These are phyloP conservation scores for Hemaris fuciformis DNA, from an alignment of 2,888 invertebrate genomes.

Conservation along the genomic window DNA sequence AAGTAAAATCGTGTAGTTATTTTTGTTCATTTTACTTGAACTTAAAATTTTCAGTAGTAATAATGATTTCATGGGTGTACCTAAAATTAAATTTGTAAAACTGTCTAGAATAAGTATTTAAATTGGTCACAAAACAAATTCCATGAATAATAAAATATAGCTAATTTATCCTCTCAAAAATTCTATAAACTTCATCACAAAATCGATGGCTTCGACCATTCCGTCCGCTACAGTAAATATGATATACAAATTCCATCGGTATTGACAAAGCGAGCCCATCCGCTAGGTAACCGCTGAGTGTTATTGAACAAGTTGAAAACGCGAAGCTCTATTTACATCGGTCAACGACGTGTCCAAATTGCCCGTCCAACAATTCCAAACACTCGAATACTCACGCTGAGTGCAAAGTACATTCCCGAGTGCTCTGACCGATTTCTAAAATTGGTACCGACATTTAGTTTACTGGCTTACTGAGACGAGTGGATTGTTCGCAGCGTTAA, in stretches of 20 bases:
- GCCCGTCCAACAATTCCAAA: slow-evolving; percentile 12
- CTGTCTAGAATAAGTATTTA: too few species aligned
- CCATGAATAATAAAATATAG: too few species aligned
- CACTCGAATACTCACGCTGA: slow-evolving; percentile 18
- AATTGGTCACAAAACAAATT: too few species aligned
- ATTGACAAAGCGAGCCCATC: not conserved
- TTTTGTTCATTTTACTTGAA: too few species aligned
- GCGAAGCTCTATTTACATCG: slow-evolving; percentile 1
- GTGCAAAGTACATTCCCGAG: slow-evolving; percentile 38
- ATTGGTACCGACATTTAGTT: slow-evolving; percentile 60
- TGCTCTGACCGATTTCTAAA: slow-evolving; percentile 66
- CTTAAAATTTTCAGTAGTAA: too few species aligned
- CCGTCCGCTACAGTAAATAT: not conserved
- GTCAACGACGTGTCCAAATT: slow-evolving; percentile 9
- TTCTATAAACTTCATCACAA: too few species aligned
- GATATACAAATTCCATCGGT: not conserved
- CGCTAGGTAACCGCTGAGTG: not conserved
- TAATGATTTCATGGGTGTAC: too few species aligned
- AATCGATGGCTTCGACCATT: too few species aligned
- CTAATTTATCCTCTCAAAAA: too few species aligned
- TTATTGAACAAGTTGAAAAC: slow-evolving; percentile 1
- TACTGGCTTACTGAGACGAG: slow-evolving; percentile 32
- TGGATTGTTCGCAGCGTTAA: not conserved
- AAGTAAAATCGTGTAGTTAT: too few species aligned
- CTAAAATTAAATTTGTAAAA: too few species aligned